phyloP scores from a whole-genome alignment of 2,113 vertebrate genomes.

The Tonatia bakeri region DNA sequence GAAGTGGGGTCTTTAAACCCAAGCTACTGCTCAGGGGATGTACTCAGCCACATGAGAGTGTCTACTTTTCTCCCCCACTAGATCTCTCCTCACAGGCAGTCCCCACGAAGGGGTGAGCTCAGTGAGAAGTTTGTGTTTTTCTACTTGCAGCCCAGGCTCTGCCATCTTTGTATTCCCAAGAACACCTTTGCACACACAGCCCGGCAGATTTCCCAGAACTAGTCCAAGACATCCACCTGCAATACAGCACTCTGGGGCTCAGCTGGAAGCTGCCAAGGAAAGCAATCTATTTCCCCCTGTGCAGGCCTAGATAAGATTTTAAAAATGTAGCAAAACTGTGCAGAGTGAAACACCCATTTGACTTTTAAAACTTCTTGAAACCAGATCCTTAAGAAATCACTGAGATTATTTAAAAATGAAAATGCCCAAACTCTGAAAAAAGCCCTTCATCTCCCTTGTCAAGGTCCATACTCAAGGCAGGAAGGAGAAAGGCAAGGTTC shows the following conservation, averaged over 20 bases:
- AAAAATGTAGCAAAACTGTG: background rate
- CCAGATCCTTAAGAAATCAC: background rate
- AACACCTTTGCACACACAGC: background rate
- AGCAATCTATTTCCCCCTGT: background rate
- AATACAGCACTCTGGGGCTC: background rate
- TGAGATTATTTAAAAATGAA: conserved; percentile 33
- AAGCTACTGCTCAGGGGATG: background rate
- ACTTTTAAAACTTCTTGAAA: conserved; percentile 19
- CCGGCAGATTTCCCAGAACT: background rate
- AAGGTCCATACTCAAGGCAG: background rate
- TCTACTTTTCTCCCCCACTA: background rate
- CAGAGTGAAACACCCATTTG: background rate
- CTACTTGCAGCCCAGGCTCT: background rate
- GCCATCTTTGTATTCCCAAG: background rate
- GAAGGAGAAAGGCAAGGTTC: background rate
- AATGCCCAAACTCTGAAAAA: background rate
- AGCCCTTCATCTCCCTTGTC: background rate
- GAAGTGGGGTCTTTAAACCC: background rate
- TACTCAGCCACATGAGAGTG: background rate
- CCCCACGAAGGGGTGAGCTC: background rate
- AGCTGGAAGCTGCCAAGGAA: background rate
- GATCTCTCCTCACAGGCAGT: background rate
- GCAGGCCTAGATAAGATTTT: background rate
- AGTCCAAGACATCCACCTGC: background rate
- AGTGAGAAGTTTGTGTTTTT: background rate